phyloP scores from a whole-genome alignment of 2,888 invertebrate genomes.

The Subacronicta megacephala region DNA sequence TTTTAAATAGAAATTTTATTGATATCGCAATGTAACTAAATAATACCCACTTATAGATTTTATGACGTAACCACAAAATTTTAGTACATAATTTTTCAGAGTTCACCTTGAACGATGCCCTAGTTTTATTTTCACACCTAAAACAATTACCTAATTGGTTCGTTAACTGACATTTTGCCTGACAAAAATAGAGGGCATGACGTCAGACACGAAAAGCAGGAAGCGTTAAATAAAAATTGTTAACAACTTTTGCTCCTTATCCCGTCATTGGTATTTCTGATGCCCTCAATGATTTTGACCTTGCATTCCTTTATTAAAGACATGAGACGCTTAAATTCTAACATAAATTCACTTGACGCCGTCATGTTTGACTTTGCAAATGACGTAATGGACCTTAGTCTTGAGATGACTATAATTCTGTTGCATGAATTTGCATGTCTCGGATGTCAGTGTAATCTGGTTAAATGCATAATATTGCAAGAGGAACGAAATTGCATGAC shows the following conservation, averaged over 20 bases:
- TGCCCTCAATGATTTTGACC: conserved; percentile 67
- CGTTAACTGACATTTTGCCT: conserved; percentile 35
- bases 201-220: conserved; percentile 37
- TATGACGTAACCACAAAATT: not conserved
- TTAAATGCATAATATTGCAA: conserved; percentile 22
- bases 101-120: conserved; percentile 22
- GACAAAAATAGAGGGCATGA: conserved; percentile 30
- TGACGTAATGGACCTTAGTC: conserved; percentile 50
- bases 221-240: conserved; percentile 35
- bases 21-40: too few relatives aligned
- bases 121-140: conserved; percentile 25
- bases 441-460: conserved; percentile 32
- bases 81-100: not conserved
- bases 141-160: conserved; percentile 39
- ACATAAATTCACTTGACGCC: conserved; percentile 49
- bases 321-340: conserved; percentile 43
- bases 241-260: conserved; percentile 36
- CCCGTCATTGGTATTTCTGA: conserved; percentile 26
- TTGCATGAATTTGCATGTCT: conserved; percentile 32
- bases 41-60: too few relatives aligned
- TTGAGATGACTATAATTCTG: conserved; percentile 20
- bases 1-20: too few relatives aligned
- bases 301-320: conserved; percentile 64
- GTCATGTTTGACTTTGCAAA: conserved; percentile 42
- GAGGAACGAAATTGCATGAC: conserved; percentile 22